Evolutionary conservation across 2,888 invertebrate species (phyloP).

Genomic region (Dastarcus helophoroides): DNA sequence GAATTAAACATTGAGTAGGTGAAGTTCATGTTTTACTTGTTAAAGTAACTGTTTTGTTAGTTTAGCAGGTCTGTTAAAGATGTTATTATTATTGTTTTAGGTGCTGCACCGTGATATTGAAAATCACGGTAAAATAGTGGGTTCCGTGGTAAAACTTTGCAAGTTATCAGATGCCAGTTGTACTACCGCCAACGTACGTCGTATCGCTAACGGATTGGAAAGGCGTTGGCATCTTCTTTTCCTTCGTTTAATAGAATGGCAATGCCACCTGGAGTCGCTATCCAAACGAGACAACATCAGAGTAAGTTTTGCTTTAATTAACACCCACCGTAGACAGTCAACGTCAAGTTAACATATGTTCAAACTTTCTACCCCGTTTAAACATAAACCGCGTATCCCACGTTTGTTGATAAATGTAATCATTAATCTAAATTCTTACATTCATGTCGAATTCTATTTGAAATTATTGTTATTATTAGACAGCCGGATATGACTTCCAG

Average conservation of each 20-base stretch:
- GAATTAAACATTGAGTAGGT: too few species aligned
- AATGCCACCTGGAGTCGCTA: constrained; percentile 78
- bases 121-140: constrained; percentile 78
- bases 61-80: constrained; percentile 13
- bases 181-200: constrained; percentile 28
- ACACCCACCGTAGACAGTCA: too few species aligned
- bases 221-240: constrained; percentile 84
- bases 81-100: constrained; percentile 43
- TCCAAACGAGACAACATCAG: constrained; percentile 54
- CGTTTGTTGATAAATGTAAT: too few species aligned
- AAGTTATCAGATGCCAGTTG: constrained; percentile 38
- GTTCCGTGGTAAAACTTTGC: constrained; percentile 64
- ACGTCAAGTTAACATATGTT: too few species aligned
- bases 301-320: constrained; percentile 45
- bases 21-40: too few species aligned
- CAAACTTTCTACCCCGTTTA: too few species aligned
- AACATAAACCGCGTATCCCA: too few species aligned
- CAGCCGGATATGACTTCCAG: too few species aligned
- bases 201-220: constrained; percentile 61
- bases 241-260: constrained; percentile 83
- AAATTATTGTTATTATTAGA: too few species aligned
- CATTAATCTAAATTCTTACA: too few species aligned
- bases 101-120: constrained; percentile 87
- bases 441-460: too few species aligned
- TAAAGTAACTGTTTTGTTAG: too few species aligned